Conservation (phyloP, 2,888 invertebrate genomes). For the Conomelus anceps region DNA sequence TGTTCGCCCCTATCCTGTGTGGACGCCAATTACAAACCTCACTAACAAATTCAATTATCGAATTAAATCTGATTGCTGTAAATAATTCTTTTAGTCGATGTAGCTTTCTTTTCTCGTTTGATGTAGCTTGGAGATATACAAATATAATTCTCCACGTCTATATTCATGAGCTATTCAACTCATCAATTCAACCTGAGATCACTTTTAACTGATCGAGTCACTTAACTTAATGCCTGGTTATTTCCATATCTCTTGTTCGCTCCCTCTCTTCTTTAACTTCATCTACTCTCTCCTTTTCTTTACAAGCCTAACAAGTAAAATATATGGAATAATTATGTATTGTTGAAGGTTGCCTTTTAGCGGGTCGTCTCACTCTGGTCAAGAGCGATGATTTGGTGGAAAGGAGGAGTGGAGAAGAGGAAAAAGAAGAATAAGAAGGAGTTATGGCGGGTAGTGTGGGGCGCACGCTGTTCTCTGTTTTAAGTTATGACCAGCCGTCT, state of each 20-base stretch:
- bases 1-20: not conserved
- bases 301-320: not conserved
- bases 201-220: not conserved
- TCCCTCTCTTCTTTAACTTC: not conserved
- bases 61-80: not conserved
- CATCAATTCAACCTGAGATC: not conserved
- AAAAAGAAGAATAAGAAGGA: not conserved
- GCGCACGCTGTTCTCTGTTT: not conserved
- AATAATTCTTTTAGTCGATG: not conserved
- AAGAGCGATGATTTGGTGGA: not conserved
- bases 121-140: not conserved
- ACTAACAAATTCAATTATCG: not conserved
- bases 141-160: not conserved
- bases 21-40: not conserved
- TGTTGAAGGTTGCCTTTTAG: conserved; percentile 12
- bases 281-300: not conserved
- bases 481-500: not conserved
- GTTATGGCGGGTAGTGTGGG: conserved; percentile 3
- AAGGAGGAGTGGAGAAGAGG: not conserved
- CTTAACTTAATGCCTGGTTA: not conserved
- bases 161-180: not conserved
- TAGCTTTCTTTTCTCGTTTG: not conserved
- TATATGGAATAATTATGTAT: conserved; percentile 11
- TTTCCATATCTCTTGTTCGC: not conserved
- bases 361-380: not conserved